These are phyloP conservation scores for Notamacropus eugenii DNA, from an alignment of 2,797 vertebrate genomes.

Conservation along the genomic window DNA sequence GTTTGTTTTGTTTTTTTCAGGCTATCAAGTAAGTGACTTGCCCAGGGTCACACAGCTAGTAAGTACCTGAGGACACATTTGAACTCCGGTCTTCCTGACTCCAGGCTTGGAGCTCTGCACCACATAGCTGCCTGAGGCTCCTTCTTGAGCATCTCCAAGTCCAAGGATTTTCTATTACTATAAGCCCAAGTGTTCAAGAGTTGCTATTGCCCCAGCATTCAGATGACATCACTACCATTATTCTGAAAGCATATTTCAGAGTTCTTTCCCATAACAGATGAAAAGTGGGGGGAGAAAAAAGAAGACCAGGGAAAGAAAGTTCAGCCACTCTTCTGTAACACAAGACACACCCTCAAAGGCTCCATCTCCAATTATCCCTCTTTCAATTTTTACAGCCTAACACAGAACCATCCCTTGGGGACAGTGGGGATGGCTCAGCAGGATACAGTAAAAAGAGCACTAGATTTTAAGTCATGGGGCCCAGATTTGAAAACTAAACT, in stretches of 20 bases:
- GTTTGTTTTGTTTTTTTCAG: not conserved
- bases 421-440: not conserved
- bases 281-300: not conserved
- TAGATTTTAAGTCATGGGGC: not conserved
- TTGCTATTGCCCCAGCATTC: not conserved
- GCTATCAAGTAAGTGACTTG: not conserved
- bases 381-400: not conserved
- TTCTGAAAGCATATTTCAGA: not conserved
- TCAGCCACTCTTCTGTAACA: not conserved
- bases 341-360: not conserved
- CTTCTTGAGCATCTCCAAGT: not conserved
- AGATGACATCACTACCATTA: not conserved
- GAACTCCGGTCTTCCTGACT: not conserved
- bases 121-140: not conserved
- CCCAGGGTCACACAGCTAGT: not conserved
- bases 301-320: not conserved
- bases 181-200: constrained; percentile 18
- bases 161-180: not conserved
- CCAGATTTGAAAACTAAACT: not conserved
- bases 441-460: not conserved
- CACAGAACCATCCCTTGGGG: not conserved
- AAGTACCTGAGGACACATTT: not conserved
- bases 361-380: not conserved
- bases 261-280: not conserved
- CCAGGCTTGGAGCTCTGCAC: not conserved